Conservation (phyloP, 2,888 invertebrate species). For the Prenolepis imparis region DNA sequence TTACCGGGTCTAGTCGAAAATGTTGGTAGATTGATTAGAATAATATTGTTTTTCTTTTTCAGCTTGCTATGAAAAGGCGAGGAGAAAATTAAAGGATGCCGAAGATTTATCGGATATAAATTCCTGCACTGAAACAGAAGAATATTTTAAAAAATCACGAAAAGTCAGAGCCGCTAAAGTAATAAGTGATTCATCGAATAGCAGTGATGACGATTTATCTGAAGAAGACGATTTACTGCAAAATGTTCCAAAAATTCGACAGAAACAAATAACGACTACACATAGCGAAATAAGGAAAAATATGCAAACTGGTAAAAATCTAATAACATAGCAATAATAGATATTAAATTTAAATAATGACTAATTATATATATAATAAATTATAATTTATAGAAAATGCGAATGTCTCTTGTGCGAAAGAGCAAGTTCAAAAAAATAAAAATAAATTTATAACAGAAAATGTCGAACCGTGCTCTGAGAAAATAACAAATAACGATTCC, state of each 20-base stretch:
- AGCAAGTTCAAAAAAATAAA: not conserved
- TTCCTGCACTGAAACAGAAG: not conserved
- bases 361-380: not conserved
- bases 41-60: not conserved
- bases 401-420: not conserved
- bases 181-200: not conserved
- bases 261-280: not conserved
- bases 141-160: not conserved
- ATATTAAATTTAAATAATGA: not conserved
- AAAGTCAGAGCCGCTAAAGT: slow-evolving; percentile 15
- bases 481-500: no score
- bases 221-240: not conserved
- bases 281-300: not conserved
- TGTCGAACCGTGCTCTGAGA: no score
- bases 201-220: not conserved
- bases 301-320: not conserved
- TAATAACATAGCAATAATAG: slow-evolving; percentile 1
- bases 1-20: no score
- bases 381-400: not conserved
- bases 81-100: no score
- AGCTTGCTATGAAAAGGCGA: no score
- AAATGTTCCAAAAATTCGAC: not conserved
- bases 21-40: no score
- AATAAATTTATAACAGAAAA: no score
- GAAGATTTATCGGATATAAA: not conserved